Base-by-base conservation (phyloP, 2,113 vertebrate genomes). In the Salvelinus namaycush region DNA sequence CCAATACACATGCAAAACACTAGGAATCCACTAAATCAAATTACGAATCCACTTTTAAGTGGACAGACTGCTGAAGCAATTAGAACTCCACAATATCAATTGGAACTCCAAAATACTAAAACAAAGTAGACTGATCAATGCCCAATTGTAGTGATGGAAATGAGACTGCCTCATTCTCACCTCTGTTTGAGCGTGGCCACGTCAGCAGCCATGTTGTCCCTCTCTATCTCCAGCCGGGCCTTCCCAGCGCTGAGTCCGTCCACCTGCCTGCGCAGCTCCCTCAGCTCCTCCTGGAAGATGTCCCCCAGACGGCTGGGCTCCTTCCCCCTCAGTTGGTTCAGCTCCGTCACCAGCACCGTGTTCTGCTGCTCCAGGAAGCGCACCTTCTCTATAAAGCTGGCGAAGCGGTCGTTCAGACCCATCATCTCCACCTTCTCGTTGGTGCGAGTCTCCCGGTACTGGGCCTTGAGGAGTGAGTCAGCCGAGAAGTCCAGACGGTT, bases 351-450 rank as follows among this genome's bases (percentile, higher is more conserved):
- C 94, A 98, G 91, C 6, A 90, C 84, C 88, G 96, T 95, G 91
- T 97, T 97, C 92, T 95, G 96, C 93, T 95, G 96, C 89, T 98
- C 96, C 88, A 98, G 91, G 83, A 95, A 94, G 71, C 96, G 96
- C 51, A 98, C 97, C 90, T 97, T 98, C 93, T 97, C 96, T 0
- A 98, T 96, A 93, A 95, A 98, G 86, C 93, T 94, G 91, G 96
- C 96, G 0, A 99, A 97, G 77, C 97, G 96, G 81, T 99, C 96
- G 0, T 98, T 98, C 79, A 99, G 95, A 73, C 96, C 96, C 97
- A 98, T 97, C 96, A 98, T 94, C 94, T 98, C 96, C 64, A 96
- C 91, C 83, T 95, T 96, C 93, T 99, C 96, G 0, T 93, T 97
- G 91, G 92, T 95, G 85, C 96, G 94, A 0, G 86, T 96, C 90